Percentiles rank a stretch among this genome's conserved stretches.
Evolutionary conservation across 2,113 vertebrate genomes (phyloP).

Genomic region (Camelus bactrianus): DNA sequence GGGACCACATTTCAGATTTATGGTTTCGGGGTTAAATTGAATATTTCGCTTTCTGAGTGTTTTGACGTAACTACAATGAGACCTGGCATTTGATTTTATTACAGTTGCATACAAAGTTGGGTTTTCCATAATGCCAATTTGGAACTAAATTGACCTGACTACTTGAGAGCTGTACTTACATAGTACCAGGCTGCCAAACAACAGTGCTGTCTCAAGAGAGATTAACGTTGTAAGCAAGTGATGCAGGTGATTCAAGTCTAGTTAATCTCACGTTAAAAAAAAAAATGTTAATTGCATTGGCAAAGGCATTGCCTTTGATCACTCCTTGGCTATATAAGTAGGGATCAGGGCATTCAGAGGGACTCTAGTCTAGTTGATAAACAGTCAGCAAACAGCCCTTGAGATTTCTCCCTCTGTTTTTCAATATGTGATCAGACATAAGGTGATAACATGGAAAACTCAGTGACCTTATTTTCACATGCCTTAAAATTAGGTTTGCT

Average conservation of each 20-base stretch:
- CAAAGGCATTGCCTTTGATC: conserved; percentile 84
- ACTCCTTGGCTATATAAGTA: conserved; percentile 86
- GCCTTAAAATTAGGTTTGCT: conserved; percentile 48
- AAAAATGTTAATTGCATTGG: conserved; percentile 88
- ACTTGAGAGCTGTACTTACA: conserved; percentile 72
- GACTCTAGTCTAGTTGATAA: conserved; percentile 80
- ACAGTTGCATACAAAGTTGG: background rate
- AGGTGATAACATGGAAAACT: conserved; percentile 62
- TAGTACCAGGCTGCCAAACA: conserved; percentile 70
- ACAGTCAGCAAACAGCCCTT: conserved; percentile 72
- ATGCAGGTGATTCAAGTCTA: conserved; percentile 88
- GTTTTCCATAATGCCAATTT: conserved; percentile 61
- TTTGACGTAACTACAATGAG: conserved; percentile 66
- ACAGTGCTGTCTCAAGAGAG: conserved; percentile 81
- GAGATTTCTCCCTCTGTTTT: conserved; percentile 68
- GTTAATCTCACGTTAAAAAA: conserved; percentile 85
- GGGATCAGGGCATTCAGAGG: conserved; percentile 76
- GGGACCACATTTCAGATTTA: conserved; percentile 74
- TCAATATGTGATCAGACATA: conserved; percentile 64
- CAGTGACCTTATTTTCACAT: conserved; percentile 56
- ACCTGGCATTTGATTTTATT: conserved; percentile 57
- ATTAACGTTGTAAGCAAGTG: conserved; percentile 87
- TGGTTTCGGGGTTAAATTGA: conserved; percentile 57
- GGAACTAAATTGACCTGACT: conserved; percentile 77
- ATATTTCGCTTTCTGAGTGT: conserved; percentile 66